Evolutionary conservation across 2,888 invertebrate genomes (phyloP), one percentile per base, ranked within the genome.

Genomic region (Eilema depressum): DNA sequence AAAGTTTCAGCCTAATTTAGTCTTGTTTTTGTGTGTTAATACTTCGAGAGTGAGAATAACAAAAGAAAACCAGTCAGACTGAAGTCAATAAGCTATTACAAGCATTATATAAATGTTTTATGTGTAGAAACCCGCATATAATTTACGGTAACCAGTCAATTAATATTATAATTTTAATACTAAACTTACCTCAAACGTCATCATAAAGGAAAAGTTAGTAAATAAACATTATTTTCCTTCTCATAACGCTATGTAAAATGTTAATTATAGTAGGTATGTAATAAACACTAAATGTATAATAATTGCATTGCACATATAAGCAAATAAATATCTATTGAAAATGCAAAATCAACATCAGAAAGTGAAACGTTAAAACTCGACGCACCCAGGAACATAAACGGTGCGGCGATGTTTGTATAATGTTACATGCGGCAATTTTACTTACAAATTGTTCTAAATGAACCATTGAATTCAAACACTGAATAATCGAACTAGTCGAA

Each of bases 361-460:
- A 41, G 25, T 41, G 12, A 63, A 33, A 57, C 56, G 26, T 53
- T 63, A 56, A 63, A 56, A 33, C 37, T n/a, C 56, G 61, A 68
- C 41, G 26, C 30, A 47, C 23, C 14, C 30, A 62, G 28, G 23
- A 41, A 63, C 68, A 69, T 53, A 60, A 66, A 59, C 59, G 41
- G 25, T 66, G 56, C 63, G 59, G 37, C 63, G 25, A 69, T 69
- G 63, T 69, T 64, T 64, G 69, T 59, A 63, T 69, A 69, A 59
- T 64, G 7, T 64, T 41, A 69, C 63, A 64, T 57, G 28, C 41
- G 23, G n/a, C 41, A 53, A 64, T 64, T 69, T 69, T 63, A 33
- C 26, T 63, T 63, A 63, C 63, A 63, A 68, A 63, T 68, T 63
- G 63, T 57, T 62, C 4, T 66, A 62, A 68, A 68, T 25, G 33